Percentiles rank a stretch among this genome's conserved stretches.
Evolutionary conservation across 2,888 invertebrate genomes (phyloP).

Genomic region (Macroteleia sp.): DNA sequence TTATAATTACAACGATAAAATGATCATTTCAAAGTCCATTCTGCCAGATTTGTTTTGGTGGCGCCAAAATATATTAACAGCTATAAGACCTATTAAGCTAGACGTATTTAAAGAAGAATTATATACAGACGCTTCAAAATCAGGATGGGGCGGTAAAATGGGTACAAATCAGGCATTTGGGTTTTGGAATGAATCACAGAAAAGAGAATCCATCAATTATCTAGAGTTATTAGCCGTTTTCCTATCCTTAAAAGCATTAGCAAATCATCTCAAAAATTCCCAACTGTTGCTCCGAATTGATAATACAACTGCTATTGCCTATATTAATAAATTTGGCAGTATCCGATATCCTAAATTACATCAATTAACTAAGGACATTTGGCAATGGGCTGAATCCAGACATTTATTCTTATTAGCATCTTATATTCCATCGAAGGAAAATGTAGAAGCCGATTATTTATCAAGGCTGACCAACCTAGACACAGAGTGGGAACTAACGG

Average conservation of each 20-base stretch:
- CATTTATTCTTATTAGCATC: too few relatives aligned
- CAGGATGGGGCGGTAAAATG: constrained; percentile 9
- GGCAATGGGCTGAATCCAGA: too few relatives aligned
- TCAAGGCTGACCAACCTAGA: too few relatives aligned
- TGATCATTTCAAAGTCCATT: background rate
- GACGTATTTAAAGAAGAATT: background rate
- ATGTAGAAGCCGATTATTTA: too few relatives aligned
- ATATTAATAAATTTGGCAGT: background rate
- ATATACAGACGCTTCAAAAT: constrained; percentile 7
- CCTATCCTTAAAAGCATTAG: constrained; percentile 26
- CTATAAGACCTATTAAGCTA: background rate
- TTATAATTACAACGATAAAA: background rate
- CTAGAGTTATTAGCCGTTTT: constrained; percentile 9
- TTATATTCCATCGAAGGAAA: too few relatives aligned
- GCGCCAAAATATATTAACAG: background rate
- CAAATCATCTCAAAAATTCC: background rate
- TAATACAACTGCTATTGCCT: constrained; percentile 37
- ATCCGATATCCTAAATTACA: constrained; percentile 19
- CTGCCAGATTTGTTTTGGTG: background rate
- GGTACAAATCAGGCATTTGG: background rate
- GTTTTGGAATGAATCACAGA: constrained; percentile 1
- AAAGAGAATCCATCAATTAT: constrained; percentile 7
- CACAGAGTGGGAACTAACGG: too few relatives aligned
- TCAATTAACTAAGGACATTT: background rate
- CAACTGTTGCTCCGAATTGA: constrained; percentile 19